Percentiles rank a stretch among this genome's conserved stretches.
Conservation (phyloP, 2,797 vertebrate species). For the Decapterus maruadsi region DNA sequence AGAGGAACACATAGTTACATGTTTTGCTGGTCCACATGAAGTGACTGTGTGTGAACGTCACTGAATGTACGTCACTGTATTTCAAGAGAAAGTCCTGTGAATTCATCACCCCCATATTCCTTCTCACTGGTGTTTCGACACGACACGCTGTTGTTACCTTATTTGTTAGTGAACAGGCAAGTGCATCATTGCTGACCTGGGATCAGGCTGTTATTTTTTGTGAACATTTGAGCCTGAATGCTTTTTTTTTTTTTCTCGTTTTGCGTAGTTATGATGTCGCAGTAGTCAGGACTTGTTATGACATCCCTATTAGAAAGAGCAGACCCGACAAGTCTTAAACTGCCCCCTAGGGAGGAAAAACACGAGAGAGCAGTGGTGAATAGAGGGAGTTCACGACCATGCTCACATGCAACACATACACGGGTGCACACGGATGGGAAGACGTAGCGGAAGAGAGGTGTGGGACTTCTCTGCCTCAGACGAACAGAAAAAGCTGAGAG, state of each 20-base stretch:
- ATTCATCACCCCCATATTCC: constrained; percentile 36
- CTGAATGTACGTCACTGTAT: background rate
- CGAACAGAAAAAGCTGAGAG: constrained; percentile 25
- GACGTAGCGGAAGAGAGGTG: constrained; percentile 7
- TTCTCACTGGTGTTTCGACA: constrained; percentile 33
- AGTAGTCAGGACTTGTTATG: constrained; percentile 71
- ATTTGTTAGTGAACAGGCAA: constrained; percentile 39
- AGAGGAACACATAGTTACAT: constrained; percentile 62
- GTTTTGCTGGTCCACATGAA: constrained; percentile 47
- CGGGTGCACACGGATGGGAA: constrained; percentile 33
- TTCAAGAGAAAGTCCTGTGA: constrained; percentile 17
- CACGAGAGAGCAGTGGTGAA: constrained; percentile 78
- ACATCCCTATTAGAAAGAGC: constrained; percentile 83
- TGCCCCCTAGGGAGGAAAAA: constrained; percentile 83
- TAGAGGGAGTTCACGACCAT: constrained; percentile 60
- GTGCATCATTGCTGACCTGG: constrained; percentile 39
- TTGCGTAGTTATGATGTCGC: constrained; percentile 63
- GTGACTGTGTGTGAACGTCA: constrained; percentile 34
- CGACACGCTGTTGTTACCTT: constrained; percentile 7
- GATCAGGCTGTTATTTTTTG: constrained; percentile 36
- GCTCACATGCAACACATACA: constrained; percentile 58
- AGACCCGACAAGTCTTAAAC: constrained; percentile 86
- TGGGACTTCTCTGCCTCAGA: constrained; percentile 23
- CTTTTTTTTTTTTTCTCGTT: constrained; percentile 35
- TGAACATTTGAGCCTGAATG: constrained; percentile 45